These are phyloP conservation scores for Furnarius figulus DNA, from an alignment of 2,113 vertebrate genomes.

Conservation along the genomic window DNA sequence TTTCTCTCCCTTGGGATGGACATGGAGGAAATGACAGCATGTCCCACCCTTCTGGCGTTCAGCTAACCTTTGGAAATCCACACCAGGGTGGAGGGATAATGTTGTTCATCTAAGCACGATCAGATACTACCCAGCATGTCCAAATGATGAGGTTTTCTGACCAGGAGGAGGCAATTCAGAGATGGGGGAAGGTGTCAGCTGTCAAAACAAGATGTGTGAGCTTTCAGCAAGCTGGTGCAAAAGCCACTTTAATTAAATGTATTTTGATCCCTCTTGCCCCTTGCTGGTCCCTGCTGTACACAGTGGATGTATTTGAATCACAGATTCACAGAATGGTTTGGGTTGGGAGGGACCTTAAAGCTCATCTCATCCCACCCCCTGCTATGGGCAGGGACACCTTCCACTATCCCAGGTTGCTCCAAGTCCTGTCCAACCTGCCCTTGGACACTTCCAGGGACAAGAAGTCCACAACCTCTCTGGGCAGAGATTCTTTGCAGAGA, in stretches of 20 bases:
- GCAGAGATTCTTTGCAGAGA: background rate
- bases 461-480: background rate
- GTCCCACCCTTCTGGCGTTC: background rate
- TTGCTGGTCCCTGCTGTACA: rapidly evolving
- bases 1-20: background rate
- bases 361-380: background rate
- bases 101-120: background rate
- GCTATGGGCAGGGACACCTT: background rate
- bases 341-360: background rate
- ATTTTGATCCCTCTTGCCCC: rapidly evolving
- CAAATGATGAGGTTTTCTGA: background rate
- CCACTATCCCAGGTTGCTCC: background rate
- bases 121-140: background rate
- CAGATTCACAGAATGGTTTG: background rate
- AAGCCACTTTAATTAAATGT: rapidly evolving
- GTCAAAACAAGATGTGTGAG: background rate
- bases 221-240: background rate
- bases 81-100: background rate
- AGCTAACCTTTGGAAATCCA: background rate
- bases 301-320: rapidly evolving
- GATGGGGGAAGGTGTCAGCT: background rate
- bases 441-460: background rate
- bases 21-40: background rate
- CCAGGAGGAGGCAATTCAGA: background rate
- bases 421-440: background rate